Evolutionary conservation across 2,797 vertebrate species (phyloP).

Genomic region (Cichlasoma orientale): DNA sequence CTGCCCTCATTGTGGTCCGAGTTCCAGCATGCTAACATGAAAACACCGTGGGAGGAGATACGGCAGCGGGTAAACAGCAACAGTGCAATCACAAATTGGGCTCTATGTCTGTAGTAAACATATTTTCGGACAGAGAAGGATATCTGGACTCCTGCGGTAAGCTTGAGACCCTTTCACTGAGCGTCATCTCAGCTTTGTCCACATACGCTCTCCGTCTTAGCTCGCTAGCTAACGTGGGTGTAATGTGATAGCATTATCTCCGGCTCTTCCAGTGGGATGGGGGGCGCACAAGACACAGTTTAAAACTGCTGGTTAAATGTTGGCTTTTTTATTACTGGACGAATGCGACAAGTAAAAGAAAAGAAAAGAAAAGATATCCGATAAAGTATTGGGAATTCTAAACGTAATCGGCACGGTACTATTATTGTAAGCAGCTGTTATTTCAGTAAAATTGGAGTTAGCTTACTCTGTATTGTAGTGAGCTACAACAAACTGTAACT

Average conservation of each 20-base stretch:
- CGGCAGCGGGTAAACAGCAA: slow-evolving; percentile 8
- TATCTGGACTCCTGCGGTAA: slow-evolving; percentile 20
- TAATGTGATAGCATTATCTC: slow-evolving; percentile 3
- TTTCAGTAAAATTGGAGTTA: not conserved
- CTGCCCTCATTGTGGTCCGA: not conserved
- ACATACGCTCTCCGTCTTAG: slow-evolving; percentile 6
- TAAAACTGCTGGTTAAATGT: not conserved
- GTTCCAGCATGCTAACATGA: slow-evolving; percentile 39
- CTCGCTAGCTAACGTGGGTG: slow-evolving; percentile 37
- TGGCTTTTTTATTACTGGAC: not conserved
- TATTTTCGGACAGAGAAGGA: not conserved
- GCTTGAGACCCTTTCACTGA: not conserved
- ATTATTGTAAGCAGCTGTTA: not conserved
- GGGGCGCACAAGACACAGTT: not conserved
- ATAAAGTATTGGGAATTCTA: rapidly evolving
- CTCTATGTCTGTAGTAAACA: not conserved
- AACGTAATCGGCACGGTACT: rapidly evolving
- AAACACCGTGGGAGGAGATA: slow-evolving; percentile 10
- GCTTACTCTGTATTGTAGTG: not conserved
- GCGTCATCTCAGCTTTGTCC: not conserved
- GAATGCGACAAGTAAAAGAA: rapidly evolving
- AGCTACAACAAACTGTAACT: not conserved
- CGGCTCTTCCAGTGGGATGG: not conserved
- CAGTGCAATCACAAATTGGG: not conserved
- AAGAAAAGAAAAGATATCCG: rapidly evolving